Evolutionary conservation across 1,140 invertebrate species (phyloP).

Genomic region (Rhagoletis zephyria): DNA sequence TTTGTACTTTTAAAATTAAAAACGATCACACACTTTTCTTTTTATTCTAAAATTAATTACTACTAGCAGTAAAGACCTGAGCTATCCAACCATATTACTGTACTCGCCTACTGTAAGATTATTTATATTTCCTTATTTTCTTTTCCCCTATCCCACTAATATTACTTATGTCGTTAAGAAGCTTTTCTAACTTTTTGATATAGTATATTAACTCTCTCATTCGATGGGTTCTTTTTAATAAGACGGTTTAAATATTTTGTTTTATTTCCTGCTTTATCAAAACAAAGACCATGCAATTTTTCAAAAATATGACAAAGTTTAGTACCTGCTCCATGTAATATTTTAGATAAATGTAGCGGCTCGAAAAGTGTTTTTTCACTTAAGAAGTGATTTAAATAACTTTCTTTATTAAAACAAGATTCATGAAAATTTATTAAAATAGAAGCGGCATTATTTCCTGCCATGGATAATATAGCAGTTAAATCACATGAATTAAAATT

Average conservation of each 20-base stretch:
- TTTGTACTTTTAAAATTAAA: too few relatives aligned
- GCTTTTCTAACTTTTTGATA: slow-evolving; percentile 16
- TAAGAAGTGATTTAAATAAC: slow-evolving; percentile 61
- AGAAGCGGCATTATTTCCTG: slow-evolving; percentile 64
- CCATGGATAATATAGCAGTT: slow-evolving; percentile 63
- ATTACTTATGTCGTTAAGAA: slow-evolving; percentile 54
- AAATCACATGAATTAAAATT: slow-evolving; percentile 63
- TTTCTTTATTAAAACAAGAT: slow-evolving; percentile 64
- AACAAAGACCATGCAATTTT: slow-evolving; percentile 68
- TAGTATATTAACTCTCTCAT: slow-evolving; percentile 58
- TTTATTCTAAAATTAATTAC: too few relatives aligned
- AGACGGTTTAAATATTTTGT: slow-evolving; percentile 66
- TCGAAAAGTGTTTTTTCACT: slow-evolving; percentile 60
- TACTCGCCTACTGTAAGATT: too few relatives aligned
- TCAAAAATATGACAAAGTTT: slow-evolving; percentile 62
- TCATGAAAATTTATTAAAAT: slow-evolving; percentile 66
- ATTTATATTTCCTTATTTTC: neutral
- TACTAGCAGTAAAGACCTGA: too few relatives aligned
- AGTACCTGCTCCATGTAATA: slow-evolving; percentile 62
- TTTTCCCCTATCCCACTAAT: slow-evolving; percentile 1
- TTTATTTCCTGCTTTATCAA: slow-evolving; percentile 64
- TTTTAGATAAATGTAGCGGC: slow-evolving; percentile 61
- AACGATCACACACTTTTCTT: too few relatives aligned
- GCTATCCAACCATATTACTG: too few relatives aligned
- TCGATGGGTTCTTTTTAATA: slow-evolving; percentile 60